Evolutionary conservation across 2,113 vertebrate genomes (phyloP).

Genomic region (Accipiter cooperii): DNA sequence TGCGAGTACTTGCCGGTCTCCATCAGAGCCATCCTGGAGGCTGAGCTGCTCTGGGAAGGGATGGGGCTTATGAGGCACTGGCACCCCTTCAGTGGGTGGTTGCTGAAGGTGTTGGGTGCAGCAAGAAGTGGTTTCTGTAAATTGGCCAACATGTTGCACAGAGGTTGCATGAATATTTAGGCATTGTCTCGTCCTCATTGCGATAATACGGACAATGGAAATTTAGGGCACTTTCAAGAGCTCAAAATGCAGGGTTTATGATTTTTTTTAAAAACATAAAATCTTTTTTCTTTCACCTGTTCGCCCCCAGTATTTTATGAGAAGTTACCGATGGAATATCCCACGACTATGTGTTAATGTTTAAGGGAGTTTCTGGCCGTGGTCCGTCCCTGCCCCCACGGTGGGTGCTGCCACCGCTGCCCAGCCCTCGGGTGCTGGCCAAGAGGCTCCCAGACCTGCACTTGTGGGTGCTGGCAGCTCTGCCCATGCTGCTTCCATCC

Average conservation of each 20-base stretch:
- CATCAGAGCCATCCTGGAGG: slow-evolving; percentile 32
- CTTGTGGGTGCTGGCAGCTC: not conserved
- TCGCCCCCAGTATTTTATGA: not conserved
- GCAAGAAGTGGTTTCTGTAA: not conserved
- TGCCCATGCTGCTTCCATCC: not conserved
- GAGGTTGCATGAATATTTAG: not conserved
- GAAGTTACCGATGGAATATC: not conserved
- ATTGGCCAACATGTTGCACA: not conserved
- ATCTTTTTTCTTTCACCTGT: not conserved
- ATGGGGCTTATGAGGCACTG: not conserved
- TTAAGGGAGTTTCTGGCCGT: not conserved
- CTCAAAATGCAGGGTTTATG: not conserved
- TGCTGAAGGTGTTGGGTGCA: not conserved
- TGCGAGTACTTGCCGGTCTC: not conserved
- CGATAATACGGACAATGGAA: not conserved
- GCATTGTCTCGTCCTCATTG: not conserved
- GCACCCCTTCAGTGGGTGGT: not conserved
- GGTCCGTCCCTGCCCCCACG: rapidly evolving
- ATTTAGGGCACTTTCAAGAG: not conserved
- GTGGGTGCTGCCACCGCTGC: not conserved
- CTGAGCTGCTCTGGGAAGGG: not conserved
- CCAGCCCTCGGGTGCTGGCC: rapidly evolving
- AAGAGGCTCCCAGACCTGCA: not conserved
- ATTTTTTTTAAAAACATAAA: not conserved
- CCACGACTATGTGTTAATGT: not conserved